phyloP scores from a whole-genome alignment of 2,113 vertebrate species.

The Calidris pugnax region DNA sequence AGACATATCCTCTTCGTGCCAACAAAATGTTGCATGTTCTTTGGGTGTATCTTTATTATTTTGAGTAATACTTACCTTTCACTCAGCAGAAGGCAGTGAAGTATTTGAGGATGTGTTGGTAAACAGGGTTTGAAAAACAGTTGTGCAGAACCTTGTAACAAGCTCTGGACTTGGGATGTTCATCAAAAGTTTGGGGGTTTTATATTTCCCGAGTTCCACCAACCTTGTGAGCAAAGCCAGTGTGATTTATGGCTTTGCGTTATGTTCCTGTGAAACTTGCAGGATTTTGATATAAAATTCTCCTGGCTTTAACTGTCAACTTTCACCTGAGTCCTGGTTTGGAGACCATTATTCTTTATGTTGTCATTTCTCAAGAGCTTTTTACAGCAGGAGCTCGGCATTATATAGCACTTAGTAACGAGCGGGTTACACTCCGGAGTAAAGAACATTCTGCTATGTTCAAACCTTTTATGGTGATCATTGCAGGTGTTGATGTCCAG shows the following conservation, averaged over 20 bases:
- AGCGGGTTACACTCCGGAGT: conserved; percentile 42
- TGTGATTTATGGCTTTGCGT: conserved; percentile 55
- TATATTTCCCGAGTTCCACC: conserved; percentile 16
- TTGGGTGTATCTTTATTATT: background rate
- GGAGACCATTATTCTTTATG: conserved; percentile 60
- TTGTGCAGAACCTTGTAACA: background rate
- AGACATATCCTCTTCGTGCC: accelerated
- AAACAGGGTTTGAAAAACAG: background rate
- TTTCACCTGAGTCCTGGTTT: conserved; percentile 54
- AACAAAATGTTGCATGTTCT: background rate
- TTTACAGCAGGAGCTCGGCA: conserved; percentile 23
- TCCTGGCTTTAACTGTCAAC: conserved; percentile 50
- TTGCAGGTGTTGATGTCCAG: background rate
- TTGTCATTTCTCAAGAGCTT: conserved; percentile 64
- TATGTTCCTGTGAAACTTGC: conserved; percentile 30
- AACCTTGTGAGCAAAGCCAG: conserved; percentile 31
- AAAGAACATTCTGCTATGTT: conserved; percentile 24
- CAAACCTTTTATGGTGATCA: conserved; percentile 14
- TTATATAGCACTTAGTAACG: conserved; percentile 43
- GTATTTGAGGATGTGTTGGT: background rate
- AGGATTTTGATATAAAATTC: conserved; percentile 61
- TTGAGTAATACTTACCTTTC: background rate
- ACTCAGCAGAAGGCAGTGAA: background rate
- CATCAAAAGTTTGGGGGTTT: conserved; percentile 37
- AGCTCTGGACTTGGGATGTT: background rate